phyloP scores from a whole-genome alignment of 2,888 invertebrate species.

The Tetramorium bicarinatum region DNA sequence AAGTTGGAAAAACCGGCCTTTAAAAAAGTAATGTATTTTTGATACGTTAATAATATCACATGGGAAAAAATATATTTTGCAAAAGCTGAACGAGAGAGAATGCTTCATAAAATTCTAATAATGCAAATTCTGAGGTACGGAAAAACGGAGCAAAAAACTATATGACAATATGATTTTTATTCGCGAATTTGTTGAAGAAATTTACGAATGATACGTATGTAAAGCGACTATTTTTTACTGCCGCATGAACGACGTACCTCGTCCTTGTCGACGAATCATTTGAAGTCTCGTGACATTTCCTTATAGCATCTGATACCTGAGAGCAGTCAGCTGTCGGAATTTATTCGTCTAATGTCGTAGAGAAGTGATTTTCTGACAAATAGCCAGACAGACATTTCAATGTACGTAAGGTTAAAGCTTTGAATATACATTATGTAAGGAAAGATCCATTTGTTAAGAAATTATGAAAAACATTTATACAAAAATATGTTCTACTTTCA shows the following conservation, averaged over 20 bases:
- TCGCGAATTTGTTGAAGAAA: background rate
- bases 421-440: background rate
- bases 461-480: background rate
- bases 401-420: background rate
- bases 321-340: background rate
- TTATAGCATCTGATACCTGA: background rate
- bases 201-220: background rate
- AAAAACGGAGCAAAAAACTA: background rate
- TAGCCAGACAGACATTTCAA: background rate
- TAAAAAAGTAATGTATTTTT: background rate
- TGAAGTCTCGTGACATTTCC: slow-evolving; percentile 31
- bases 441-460: background rate
- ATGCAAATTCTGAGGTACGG: background rate
- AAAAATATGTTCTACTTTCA: background rate
- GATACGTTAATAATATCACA: background rate
- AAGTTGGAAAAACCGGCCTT: no score
- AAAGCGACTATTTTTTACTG: slow-evolving; percentile 11
- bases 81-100: background rate
- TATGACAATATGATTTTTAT: background rate
- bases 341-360: background rate
- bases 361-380: background rate
- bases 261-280: slow-evolving; percentile 7
- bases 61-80: background rate
- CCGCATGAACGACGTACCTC: background rate
- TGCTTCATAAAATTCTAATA: slow-evolving; percentile 8